These are phyloP conservation scores for Amphipyra tragopoginis DNA, from an alignment of 2,888 invertebrate species.

Conservation along the genomic window DNA sequence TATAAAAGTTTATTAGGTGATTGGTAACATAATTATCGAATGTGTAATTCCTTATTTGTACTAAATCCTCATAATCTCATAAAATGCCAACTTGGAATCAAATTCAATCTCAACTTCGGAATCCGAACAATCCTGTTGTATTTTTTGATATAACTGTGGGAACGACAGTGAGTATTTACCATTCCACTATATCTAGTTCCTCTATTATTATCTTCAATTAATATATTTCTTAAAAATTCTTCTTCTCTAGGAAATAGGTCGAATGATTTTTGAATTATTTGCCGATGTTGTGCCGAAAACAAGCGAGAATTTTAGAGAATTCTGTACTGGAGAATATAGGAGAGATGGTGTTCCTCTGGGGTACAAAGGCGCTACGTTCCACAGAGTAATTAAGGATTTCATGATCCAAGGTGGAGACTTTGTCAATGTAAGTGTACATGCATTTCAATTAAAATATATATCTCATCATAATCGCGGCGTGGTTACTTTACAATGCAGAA, in stretches of 20 bases:
- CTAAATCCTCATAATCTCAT: background rate
- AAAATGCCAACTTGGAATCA: constrained; percentile 98
- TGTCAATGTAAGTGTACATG: constrained; percentile 94
- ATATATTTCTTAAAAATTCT: background rate
- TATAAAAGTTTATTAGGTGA: background rate
- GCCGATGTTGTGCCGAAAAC: constrained; percentile 99
- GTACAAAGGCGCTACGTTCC: constrained; percentile 98
- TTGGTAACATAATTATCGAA: background rate
- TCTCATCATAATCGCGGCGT: no score
- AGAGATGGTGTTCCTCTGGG: constrained; percentile 99
- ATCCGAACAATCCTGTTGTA: constrained; percentile 99
- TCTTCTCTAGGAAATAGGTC: constrained; percentile 95
- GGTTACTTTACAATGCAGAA: no score
- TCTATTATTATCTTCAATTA: background rate
- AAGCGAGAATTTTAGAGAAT: constrained; percentile 99
- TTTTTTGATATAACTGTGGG: constrained; percentile 99
- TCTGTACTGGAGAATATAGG: constrained; percentile 99
- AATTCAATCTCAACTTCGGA: constrained; percentile 96
- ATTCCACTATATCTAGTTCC: background rate
- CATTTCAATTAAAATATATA: background rate
- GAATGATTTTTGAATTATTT: constrained; percentile 99
- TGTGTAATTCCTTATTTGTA: background rate
- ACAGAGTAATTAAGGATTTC: constrained; percentile 99
- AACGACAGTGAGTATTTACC: constrained; percentile 92
- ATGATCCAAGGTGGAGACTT: constrained; percentile 99